Evolutionary conservation across 2,888 invertebrate genomes (phyloP).

Genomic region (Galerucella pusilla): DNA sequence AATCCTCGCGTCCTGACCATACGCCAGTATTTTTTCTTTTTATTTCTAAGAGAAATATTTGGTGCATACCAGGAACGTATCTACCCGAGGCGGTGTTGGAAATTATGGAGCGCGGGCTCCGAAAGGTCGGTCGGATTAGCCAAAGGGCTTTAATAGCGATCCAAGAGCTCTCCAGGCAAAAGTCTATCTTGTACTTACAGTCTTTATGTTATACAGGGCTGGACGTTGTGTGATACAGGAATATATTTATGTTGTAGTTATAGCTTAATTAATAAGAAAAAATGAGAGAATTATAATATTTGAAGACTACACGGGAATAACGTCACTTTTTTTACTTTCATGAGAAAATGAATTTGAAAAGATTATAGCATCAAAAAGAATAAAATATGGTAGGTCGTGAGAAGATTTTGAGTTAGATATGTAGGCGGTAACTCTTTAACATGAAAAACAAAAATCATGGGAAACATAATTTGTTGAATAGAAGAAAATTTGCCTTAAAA

Average conservation of each 20-base stretch:
- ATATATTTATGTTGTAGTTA: background rate
- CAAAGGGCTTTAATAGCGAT: conserved; percentile 53
- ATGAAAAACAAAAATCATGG: too few species aligned
- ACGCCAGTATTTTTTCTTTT: background rate
- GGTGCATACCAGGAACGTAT: conserved; percentile 57
- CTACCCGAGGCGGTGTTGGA: conserved; percentile 54
- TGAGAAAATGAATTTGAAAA: too few species aligned
- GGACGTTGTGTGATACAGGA: background rate
- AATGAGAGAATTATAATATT: background rate
- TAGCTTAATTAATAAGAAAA: background rate
- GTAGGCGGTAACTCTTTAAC: too few species aligned
- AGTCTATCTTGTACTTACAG: conserved; percentile 31
- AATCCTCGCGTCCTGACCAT: background rate
- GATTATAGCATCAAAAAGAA: too few species aligned
- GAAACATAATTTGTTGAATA: too few species aligned
- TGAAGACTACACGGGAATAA: too few species aligned
- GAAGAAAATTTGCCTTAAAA: too few species aligned
- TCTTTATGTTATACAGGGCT: conserved; percentile 20
- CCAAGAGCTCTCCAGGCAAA: conserved; percentile 52
- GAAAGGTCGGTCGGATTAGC: conserved; percentile 57
- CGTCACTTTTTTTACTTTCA: too few species aligned
- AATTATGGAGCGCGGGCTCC: conserved; percentile 58
- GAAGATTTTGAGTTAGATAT: too few species aligned
- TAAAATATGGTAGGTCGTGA: too few species aligned
- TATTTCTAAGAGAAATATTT: conserved; percentile 49